Evolutionary conservation across 2,797 vertebrate species (phyloP).

Genomic region (Sebastiscus tertius): DNA sequence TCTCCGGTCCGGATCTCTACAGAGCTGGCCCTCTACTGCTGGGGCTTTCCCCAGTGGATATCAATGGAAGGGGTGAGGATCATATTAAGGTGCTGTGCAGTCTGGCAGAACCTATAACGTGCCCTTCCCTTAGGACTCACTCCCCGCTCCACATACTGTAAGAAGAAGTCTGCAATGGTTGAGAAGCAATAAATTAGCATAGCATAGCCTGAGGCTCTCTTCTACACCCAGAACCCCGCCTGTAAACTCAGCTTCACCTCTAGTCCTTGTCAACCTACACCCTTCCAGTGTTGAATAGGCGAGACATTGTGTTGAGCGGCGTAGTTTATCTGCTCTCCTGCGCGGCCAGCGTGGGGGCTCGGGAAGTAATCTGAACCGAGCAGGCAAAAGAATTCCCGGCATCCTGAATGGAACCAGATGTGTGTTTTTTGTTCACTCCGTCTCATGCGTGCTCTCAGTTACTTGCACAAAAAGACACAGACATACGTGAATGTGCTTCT

Average conservation of each 20-base stretch:
- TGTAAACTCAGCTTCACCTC: slow-evolving; percentile 49
- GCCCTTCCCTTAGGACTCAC: slow-evolving; percentile 1
- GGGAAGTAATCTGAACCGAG: slow-evolving; percentile 71
- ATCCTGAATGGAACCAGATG: slow-evolving; percentile 80
- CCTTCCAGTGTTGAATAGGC: slow-evolving; percentile 54
- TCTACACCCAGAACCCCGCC: slow-evolving; percentile 9
- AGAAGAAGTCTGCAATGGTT: slow-evolving; percentile 1
- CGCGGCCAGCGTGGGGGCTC: slow-evolving; percentile 62
- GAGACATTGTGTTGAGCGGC: slow-evolving; percentile 61
- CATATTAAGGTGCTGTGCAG: slow-evolving; percentile 28
- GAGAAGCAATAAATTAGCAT: slow-evolving; percentile 27
- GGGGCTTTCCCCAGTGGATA: slow-evolving; percentile 19
- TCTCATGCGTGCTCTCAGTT: neutral
- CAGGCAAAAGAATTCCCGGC: slow-evolving; percentile 74
- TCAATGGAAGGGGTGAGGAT: slow-evolving; percentile 17
- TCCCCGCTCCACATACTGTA: slow-evolving; percentile 9
- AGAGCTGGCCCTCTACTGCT: slow-evolving; percentile 17
- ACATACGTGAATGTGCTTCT: slow-evolving; percentile 5
- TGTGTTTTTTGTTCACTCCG: slow-evolving; percentile 51
- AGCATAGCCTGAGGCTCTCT: slow-evolving; percentile 4
- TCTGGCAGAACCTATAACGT: slow-evolving; percentile 33
- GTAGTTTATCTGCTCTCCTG: slow-evolving; percentile 66
- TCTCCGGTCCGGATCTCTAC: slow-evolving; percentile 24
- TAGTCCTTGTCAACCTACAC: slow-evolving; percentile 9
- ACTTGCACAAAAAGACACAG: slow-evolving; percentile 10